Evolutionary conservation across 2,113 vertebrate genomes (phyloP).

Genomic region (Pygoscelis adeliae): DNA sequence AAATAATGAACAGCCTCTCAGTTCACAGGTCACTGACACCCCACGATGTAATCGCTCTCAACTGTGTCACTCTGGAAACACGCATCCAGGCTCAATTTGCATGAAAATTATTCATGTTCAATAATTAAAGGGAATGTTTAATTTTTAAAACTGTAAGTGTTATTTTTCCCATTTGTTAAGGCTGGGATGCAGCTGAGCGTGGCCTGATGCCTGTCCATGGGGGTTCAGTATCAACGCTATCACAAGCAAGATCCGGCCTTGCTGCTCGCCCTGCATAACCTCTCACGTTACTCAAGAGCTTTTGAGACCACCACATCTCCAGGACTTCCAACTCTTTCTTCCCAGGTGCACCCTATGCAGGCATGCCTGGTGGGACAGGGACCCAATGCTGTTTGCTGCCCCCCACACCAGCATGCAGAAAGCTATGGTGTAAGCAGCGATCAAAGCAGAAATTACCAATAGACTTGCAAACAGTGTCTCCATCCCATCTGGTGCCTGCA

Average conservation of each 20-base stretch:
- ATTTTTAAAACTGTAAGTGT: slow-evolving; percentile 35
- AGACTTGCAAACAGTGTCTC: not conserved
- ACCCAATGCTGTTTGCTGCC: not conserved
- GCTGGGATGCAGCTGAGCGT: not conserved
- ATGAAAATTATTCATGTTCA: slow-evolving; percentile 34
- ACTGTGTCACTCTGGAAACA: not conserved
- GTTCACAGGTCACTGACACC: slow-evolving; percentile 4
- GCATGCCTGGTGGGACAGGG: not conserved
- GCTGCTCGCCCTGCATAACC: not conserved
- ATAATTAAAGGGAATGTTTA: slow-evolving; percentile 47
- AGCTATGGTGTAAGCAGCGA: not conserved
- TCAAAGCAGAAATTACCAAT: not conserved
- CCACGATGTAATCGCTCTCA: not conserved
- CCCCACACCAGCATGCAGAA: not conserved
- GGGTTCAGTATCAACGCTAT: not conserved
- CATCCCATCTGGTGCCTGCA: not conserved
- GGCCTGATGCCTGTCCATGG: not conserved
- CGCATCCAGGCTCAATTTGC: not conserved
- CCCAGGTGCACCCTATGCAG: accelerated
- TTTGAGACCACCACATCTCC: not conserved
- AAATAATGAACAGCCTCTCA: not conserved
- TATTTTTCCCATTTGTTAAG: slow-evolving; percentile 9
- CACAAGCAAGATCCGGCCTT: not conserved
- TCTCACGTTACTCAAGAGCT: not conserved
- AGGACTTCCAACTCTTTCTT: not conserved